These are phyloP conservation scores for Drosophila rhopaloa DNA, from an alignment of 1,140 invertebrate genomes.

Conservation along the genomic window DNA sequence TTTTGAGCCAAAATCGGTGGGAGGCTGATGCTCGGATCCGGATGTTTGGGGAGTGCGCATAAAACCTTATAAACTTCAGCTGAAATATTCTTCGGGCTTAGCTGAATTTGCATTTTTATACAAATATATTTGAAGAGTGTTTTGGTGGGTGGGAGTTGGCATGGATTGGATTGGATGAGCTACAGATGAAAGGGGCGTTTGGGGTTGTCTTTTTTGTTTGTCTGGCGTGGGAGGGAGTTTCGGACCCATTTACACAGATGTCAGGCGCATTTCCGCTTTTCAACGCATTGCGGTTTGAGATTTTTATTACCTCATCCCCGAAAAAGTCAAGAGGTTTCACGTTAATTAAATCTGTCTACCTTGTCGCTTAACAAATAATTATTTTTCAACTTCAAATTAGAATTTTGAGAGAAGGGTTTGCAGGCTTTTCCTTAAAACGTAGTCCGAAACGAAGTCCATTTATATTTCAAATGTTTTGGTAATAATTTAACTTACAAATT, in stretches of 20 bases:
- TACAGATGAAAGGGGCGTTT: slow-evolving; percentile 16
- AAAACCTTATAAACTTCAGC: slow-evolving; percentile 68
- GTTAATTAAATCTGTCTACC: slow-evolving; percentile 38
- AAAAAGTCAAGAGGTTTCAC: slow-evolving; percentile 38
- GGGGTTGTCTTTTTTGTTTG: slow-evolving; percentile 55
- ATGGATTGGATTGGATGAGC: slow-evolving; percentile 51
- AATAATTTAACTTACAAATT: too few species aligned
- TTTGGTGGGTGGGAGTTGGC: slow-evolving; percentile 43
- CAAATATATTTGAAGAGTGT: slow-evolving; percentile 79
- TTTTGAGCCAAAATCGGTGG: slow-evolving; percentile 71
- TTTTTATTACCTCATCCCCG: slow-evolving; percentile 58
- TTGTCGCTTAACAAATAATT: not conserved
- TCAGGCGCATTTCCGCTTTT: slow-evolving; percentile 59
- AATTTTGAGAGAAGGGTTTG: not conserved
- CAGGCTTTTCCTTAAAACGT: too few species aligned
- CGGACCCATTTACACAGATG: slow-evolving; percentile 56
- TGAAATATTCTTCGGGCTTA: slow-evolving; percentile 80
- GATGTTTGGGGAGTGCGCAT: slow-evolving; percentile 41
- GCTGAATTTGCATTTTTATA: slow-evolving; percentile 83
- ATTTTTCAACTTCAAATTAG: not conserved
- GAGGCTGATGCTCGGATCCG: slow-evolving; percentile 12
- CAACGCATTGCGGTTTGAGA: slow-evolving; percentile 52
- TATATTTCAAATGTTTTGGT: too few species aligned
- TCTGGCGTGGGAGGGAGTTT: slow-evolving; percentile 25
- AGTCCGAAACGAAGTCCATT: too few species aligned